Percentiles rank a stretch among this genome's conserved stretches.
Evolutionary conservation across 2,888 invertebrate species (phyloP).

Genomic region (Pheosia tremula): DNA sequence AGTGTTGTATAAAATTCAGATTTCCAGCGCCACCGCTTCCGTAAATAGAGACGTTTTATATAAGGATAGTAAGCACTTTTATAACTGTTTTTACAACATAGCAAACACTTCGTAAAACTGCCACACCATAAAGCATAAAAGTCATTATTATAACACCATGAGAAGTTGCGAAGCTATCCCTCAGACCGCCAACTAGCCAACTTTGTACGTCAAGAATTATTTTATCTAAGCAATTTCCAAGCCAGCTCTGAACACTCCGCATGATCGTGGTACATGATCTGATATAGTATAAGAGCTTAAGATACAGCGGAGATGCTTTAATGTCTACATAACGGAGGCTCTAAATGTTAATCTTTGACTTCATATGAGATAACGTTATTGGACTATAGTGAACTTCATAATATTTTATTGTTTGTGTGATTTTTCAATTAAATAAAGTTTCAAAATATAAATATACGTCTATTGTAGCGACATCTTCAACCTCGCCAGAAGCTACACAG

Average conservation of each 20-base stretch:
- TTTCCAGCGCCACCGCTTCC: background rate
- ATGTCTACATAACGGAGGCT: background rate
- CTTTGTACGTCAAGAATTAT: slow-evolving; percentile 48
- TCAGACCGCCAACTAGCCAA: slow-evolving; percentile 31
- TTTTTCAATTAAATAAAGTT: no score
- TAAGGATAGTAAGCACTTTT: background rate
- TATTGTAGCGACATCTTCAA: no score
- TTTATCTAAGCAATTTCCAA: slow-evolving; percentile 54
- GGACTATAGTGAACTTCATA: background rate
- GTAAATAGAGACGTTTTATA: background rate
- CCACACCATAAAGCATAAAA: slow-evolving; percentile 33
- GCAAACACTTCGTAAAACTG: slow-evolving; percentile 17
- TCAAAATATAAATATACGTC: no score
- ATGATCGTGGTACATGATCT: slow-evolving; percentile 40
- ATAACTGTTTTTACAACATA: background rate
- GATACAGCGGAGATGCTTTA: background rate
- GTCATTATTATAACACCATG: slow-evolving; percentile 32
- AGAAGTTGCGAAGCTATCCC: slow-evolving; percentile 37
- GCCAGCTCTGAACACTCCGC: slow-evolving; percentile 41
- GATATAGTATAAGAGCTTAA: slow-evolving; percentile 23
- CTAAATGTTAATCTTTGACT: background rate
- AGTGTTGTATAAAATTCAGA: no score
- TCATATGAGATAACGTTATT: background rate
- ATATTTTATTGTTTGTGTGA: background rate
- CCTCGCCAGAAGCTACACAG: no score